Evolutionary conservation across 2,888 invertebrate species (phyloP).

Genomic region (Cataglyphis livida): DNA sequence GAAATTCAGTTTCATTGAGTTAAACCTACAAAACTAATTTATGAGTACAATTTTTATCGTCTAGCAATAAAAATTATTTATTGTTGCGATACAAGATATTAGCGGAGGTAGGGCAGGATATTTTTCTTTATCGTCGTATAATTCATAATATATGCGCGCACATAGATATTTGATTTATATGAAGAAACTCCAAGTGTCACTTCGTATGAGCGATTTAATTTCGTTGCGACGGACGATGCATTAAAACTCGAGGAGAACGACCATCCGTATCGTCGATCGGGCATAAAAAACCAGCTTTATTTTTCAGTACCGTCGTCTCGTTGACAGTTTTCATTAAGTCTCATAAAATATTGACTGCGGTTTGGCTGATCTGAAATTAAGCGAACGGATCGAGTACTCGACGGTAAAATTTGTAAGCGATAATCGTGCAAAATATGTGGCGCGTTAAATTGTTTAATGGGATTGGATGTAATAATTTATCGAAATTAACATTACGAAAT

Average conservation of each 20-base stretch:
- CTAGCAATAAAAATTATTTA: slow-evolving; percentile 26
- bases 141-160: not conserved
- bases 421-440: slow-evolving; percentile 37
- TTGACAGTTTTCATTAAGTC: slow-evolving; percentile 47
- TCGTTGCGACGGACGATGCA: slow-evolving; percentile 42
- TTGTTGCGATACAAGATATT: slow-evolving; percentile 2
- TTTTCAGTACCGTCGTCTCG: slow-evolving; percentile 31
- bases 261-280: not conserved
- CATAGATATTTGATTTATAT: not conserved
- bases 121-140: slow-evolving; percentile 21
- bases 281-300: slow-evolving; percentile 49
- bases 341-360: slow-evolving; percentile 43
- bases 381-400: slow-evolving; percentile 8
- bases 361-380: slow-evolving; percentile 44
- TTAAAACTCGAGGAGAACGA: slow-evolving; percentile 42
- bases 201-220: slow-evolving; percentile 51
- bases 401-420: slow-evolving; percentile 33
- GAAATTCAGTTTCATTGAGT: not conserved
- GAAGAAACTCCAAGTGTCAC: slow-evolving; percentile 8
- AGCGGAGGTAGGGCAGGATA: not conserved
- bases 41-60: not conserved
- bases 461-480: slow-evolving; percentile 41
- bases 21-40: not conserved
- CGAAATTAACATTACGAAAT: slow-evolving; percentile 39
- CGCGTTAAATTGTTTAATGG: slow-evolving; percentile 46